phyloP scores from a whole-genome alignment of 2,113 vertebrate genomes.

The Phylloscopus trochilus region DNA sequence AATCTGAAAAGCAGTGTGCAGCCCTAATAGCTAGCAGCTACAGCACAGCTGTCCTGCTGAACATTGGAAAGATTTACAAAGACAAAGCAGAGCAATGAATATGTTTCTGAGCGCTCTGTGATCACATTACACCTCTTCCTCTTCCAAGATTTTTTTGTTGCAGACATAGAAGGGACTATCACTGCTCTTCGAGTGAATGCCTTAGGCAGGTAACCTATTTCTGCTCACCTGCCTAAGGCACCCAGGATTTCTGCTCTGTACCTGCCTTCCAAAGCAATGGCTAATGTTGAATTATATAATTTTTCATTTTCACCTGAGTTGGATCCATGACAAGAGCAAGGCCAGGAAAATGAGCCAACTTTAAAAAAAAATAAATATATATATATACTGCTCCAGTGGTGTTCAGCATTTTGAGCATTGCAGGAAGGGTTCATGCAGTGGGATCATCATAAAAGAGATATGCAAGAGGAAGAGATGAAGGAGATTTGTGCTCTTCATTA shows the following conservation, averaged over 20 bases:
- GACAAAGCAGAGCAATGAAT: conserved; percentile 58
- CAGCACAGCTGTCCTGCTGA: conserved; percentile 56
- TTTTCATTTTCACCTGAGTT: neutral
- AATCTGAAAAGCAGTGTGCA: conserved; percentile 74
- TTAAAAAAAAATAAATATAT: neutral
- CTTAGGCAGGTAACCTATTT: neutral
- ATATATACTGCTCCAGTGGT: neutral
- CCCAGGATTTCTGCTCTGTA: neutral
- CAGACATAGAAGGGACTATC: neutral
- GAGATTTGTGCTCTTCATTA: neutral
- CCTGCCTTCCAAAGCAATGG: neutral
- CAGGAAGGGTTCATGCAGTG: neutral
- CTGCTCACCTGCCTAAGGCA: neutral
- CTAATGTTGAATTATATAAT: neutral
- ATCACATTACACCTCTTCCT: conserved; percentile 4
- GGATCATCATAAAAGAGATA: neutral
- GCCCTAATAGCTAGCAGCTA: conserved; percentile 77
- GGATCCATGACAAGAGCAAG: neutral
- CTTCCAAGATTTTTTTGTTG: neutral
- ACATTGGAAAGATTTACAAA: conserved; percentile 69
- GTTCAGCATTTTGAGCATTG: neutral
- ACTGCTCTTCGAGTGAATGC: neutral
- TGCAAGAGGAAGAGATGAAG: neutral
- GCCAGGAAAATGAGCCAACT: neutral
- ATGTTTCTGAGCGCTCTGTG: neutral